These are phyloP conservation scores for Lynx canadensis DNA, from an alignment of 2,113 vertebrate species.

Conservation along the genomic window DNA sequence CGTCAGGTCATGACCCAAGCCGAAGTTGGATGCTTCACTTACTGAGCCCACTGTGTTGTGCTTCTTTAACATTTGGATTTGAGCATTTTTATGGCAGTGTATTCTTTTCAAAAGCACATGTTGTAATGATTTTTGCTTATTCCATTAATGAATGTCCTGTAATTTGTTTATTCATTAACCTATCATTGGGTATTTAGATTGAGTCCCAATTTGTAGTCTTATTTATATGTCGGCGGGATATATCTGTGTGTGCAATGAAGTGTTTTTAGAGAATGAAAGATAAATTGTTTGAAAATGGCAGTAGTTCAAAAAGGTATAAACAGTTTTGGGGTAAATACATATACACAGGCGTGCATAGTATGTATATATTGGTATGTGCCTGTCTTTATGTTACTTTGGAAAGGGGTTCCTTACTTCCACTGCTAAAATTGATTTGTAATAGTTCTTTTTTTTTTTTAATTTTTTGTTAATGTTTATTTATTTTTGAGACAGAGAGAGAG, in stretches of 20 bases:
- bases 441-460: neutral
- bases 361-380: neutral
- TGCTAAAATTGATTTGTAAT: neutral
- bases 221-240: neutral
- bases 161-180: conserved; percentile 12
- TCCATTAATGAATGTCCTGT: neutral
- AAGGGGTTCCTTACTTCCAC: neutral
- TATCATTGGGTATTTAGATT: neutral
- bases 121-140: neutral
- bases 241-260: neutral
- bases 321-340: neutral
- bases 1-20: too few relatives aligned
- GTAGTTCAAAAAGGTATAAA: neutral
- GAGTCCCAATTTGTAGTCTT: neutral
- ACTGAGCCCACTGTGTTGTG: neutral
- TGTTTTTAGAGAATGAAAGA: neutral
- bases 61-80: neutral
- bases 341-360: neutral
- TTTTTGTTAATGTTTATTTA: neutral
- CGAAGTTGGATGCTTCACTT: too few relatives aligned
- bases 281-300: neutral
- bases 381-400: neutral
- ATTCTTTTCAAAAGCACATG: conserved; percentile 10
- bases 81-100: neutral
- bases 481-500: too few relatives aligned